Evolutionary conservation across 2,113 vertebrate species (phyloP).

Genomic region (Echinops telfairi): DNA sequence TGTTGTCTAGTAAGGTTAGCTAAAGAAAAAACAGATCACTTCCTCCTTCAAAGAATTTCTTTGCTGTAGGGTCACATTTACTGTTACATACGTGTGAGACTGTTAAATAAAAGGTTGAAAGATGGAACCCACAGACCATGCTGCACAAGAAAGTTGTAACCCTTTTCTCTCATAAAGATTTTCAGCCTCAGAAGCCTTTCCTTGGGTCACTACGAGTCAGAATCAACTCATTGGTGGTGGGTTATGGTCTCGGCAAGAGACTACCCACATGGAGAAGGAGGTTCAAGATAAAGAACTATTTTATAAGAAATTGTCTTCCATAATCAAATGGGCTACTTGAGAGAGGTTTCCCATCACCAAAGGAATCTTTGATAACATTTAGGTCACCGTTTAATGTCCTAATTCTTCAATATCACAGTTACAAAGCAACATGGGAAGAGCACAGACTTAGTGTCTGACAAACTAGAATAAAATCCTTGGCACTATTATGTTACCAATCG

Average conservation of each 20-base stretch:
- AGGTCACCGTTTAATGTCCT: neutral
- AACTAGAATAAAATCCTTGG: neutral
- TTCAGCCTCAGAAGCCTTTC: too few relatives aligned
- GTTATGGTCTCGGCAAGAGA: neutral
- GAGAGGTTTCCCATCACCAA: neutral
- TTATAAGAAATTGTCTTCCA: neutral
- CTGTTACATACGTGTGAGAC: too few relatives aligned
- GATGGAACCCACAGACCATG: too few relatives aligned
- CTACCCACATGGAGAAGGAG: neutral
- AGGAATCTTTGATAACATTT: neutral
- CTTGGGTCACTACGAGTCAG: too few relatives aligned
- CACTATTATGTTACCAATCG: neutral
- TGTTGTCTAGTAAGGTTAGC: neutral
- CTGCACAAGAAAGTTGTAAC: too few relatives aligned
- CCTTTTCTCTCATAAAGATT: too few relatives aligned
- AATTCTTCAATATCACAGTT: neutral
- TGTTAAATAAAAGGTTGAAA: too few relatives aligned
- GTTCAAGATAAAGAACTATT: neutral
- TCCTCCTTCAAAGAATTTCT: neutral
- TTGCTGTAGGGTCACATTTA: rapidly evolving
- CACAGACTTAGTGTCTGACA: neutral
- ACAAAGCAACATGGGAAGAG: neutral
- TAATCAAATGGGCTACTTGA: neutral
- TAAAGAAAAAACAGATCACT: neutral
- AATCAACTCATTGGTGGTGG: too few relatives aligned